A percentile compares a stretch with the other conserved stretches of the same genome.
phyloP scores from a whole-genome alignment of 1,140 invertebrate species.

The Aradophagus sp. region DNA sequence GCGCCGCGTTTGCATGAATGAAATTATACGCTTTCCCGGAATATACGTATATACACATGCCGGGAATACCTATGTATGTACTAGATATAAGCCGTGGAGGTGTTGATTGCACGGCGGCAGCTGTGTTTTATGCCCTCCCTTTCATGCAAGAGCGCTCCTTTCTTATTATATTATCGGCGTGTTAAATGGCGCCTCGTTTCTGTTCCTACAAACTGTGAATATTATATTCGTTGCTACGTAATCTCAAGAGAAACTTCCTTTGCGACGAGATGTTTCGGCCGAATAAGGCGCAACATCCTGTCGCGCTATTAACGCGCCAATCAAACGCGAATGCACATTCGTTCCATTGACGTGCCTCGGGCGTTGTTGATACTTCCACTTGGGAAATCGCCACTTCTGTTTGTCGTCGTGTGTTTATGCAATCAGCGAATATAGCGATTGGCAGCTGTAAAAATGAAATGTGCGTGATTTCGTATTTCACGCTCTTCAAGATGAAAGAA shows the following conservation, averaged over 20 bases:
- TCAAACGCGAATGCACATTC: slow-evolving; percentile 37
- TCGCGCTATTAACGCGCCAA: slow-evolving; percentile 47
- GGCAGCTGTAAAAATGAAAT: too few relatives aligned
- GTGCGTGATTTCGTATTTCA: too few relatives aligned
- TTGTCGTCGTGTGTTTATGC: too few relatives aligned
- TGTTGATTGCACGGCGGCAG: slow-evolving; percentile 62
- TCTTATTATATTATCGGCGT: slow-evolving; percentile 70
- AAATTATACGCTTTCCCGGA: slow-evolving; percentile 74
- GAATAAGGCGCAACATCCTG: slow-evolving; percentile 55
- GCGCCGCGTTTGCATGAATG: slow-evolving; percentile 71
- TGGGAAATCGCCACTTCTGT: neutral
- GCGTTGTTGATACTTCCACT: slow-evolving; percentile 1
- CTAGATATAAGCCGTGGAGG: slow-evolving; percentile 55
- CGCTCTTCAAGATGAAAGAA: too few relatives aligned
- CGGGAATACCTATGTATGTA: slow-evolving; percentile 52
- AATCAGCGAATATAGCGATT: too few relatives aligned
- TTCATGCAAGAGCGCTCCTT: slow-evolving; percentile 56
- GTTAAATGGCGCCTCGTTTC: slow-evolving; percentile 68
- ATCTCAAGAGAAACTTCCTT: slow-evolving; percentile 56
- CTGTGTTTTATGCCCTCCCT: slow-evolving; percentile 62
- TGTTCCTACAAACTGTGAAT: slow-evolving; percentile 69
- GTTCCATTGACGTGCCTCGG: slow-evolving; percentile 21
- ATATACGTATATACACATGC: slow-evolving; percentile 53
- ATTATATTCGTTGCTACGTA: slow-evolving; percentile 62
- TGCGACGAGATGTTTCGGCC: slow-evolving; percentile 52